A percentile compares a stretch with the other conserved stretches of the same genome.
Evolutionary conservation across 2,888 invertebrate genomes (phyloP).

Genomic region (Dasypogon diadema): DNA sequence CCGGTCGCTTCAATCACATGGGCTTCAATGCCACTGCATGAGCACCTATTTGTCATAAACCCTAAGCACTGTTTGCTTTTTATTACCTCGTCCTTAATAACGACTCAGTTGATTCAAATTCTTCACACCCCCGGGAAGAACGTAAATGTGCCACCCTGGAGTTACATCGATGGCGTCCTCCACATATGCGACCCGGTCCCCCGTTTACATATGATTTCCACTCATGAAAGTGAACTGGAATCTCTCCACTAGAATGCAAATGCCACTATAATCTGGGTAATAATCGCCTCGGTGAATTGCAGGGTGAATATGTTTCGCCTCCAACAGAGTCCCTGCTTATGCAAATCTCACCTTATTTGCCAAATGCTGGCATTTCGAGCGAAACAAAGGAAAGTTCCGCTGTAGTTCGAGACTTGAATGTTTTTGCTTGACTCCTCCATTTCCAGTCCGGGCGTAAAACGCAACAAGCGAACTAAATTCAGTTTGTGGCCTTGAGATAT

Average conservation of each 20-base stretch:
- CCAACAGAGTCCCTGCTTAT: background rate
- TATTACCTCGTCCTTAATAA: background rate
- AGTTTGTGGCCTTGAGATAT: conserved; percentile 41
- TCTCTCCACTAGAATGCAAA: conserved; percentile 10
- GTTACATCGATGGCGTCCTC: background rate
- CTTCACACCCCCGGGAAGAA: background rate
- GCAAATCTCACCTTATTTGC: conserved; percentile 19
- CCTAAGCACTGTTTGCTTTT: conserved; percentile 35
- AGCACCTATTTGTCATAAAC: conserved; percentile 35
- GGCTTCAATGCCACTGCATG: conserved; percentile 20
- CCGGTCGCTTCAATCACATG: background rate
- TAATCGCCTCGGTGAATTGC: conserved; percentile 7
- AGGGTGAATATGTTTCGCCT: conserved; percentile 2
- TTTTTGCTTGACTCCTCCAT: background rate
- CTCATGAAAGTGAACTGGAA: conserved; percentile 10
- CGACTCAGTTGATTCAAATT: background rate
- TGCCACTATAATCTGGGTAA: conserved; percentile 22
- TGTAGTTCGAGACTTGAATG: background rate
- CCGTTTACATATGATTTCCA: background rate
- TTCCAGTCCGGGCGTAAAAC: background rate
- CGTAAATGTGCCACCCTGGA: background rate
- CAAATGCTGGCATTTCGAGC: conserved; percentile 11
- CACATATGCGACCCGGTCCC: background rate
- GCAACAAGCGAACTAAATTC: conserved; percentile 16
- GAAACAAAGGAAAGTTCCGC: conserved; percentile 4